Evolutionary conservation across 2,888 invertebrate species (phyloP).

Genomic region (Xestobium rufovillosum): DNA sequence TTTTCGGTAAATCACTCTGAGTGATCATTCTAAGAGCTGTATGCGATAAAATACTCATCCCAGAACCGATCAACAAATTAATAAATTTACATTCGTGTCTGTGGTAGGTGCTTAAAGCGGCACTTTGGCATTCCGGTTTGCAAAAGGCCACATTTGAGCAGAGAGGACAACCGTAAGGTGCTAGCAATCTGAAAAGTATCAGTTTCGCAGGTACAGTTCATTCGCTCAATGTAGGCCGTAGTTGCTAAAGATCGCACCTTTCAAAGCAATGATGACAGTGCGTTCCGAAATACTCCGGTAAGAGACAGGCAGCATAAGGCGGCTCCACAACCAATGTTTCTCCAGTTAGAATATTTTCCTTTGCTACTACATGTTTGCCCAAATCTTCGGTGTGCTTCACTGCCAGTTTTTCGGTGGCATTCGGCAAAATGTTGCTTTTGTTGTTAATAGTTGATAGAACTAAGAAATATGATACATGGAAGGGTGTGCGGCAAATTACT

Average conservation of each 20-base stretch:
- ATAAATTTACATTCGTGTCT: constrained; percentile 66
- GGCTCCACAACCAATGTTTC: constrained; percentile 64
- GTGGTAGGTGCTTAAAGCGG: constrained; percentile 61
- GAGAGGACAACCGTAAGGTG: constrained; percentile 62
- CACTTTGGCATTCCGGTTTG: constrained; percentile 55
- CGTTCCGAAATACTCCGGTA: constrained; percentile 66
- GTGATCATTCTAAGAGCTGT: constrained; percentile 72
- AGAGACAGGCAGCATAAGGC: constrained; percentile 66
- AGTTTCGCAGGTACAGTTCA: constrained; percentile 3
- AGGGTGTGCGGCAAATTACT: no score
- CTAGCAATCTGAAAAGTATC: constrained; percentile 45
- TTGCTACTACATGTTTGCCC: constrained; percentile 66
- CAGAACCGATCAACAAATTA: constrained; percentile 64
- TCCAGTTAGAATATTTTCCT: constrained; percentile 55
- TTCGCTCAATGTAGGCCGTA: no score
- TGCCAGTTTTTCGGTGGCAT: constrained; percentile 53
- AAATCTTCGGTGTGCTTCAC: constrained; percentile 53
- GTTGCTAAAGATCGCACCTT: constrained; percentile 50
- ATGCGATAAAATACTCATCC: constrained; percentile 73
- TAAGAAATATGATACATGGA: no score
- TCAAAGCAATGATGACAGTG: constrained; percentile 76
- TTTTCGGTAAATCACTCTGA: constrained; percentile 51
- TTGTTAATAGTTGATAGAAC: no score
- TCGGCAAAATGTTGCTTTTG: no score
- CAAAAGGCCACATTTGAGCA: constrained; percentile 77